A percentile compares a stretch with the other conserved stretches of the same genome.
Evolutionary conservation across 2,797 vertebrate species (phyloP).

Genomic region (Acropternis orthonyx): DNA sequence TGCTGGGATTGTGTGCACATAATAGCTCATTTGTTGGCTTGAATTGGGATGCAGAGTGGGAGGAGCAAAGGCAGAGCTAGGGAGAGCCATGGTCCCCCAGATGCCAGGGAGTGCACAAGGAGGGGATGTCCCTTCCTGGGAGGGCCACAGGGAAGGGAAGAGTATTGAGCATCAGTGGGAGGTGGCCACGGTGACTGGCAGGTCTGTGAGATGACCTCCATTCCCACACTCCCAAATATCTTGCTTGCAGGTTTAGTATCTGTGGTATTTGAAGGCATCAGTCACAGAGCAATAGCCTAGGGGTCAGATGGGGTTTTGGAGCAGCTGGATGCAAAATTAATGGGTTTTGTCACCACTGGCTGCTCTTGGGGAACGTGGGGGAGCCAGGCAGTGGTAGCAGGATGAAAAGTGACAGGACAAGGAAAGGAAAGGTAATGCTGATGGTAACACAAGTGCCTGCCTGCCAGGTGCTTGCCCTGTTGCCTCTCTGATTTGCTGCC

Average conservation of each 20-base stretch:
- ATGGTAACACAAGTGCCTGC: neutral
- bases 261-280: neutral
- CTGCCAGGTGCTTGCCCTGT: neutral
- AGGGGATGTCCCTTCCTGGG: neutral
- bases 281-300: neutral
- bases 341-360: neutral
- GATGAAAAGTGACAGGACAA: neutral
- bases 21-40: neutral
- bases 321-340: neutral
- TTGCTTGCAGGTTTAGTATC: neutral
- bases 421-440: neutral
- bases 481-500: neutral
- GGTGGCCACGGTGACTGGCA: neutral
- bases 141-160: neutral
- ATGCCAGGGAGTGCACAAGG: neutral
- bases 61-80: neutral
- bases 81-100: accelerated
- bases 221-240: accelerated
- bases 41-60: neutral
- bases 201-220: accelerated
- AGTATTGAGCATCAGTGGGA: neutral
- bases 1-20: neutral
- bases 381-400: neutral
- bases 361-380: neutral
- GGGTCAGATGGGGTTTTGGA: neutral